Evolutionary conservation across 2,113 vertebrate genomes (phyloP).

Genomic region (Lota lota): DNA sequence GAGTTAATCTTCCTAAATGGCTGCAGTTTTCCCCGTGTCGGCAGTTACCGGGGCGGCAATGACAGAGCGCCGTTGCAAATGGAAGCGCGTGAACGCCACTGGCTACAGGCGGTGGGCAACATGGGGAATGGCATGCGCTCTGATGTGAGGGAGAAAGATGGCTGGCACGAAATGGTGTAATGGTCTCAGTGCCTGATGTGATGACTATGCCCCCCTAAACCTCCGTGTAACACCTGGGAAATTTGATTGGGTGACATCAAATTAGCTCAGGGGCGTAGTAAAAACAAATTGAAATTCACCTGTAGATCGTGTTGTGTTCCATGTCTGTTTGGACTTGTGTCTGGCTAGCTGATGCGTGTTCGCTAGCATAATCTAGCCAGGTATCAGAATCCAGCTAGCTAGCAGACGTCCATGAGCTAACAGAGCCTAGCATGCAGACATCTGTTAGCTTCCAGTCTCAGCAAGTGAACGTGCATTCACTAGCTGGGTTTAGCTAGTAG

Average conservation of each 20-base stretch:
- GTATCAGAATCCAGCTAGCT: too few relatives aligned
- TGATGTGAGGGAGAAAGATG: constrained; percentile 13
- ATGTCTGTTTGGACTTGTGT: too few relatives aligned
- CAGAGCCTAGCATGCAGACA: too few relatives aligned
- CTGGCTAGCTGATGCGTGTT: too few relatives aligned
- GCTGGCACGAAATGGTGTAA: not conserved
- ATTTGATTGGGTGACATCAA: not conserved
- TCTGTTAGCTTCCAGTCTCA: too few relatives aligned
- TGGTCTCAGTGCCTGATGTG: too few relatives aligned
- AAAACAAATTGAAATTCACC: not conserved
- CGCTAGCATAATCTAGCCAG: too few relatives aligned
- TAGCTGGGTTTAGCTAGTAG: too few relatives aligned
- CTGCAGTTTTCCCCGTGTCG: constrained; percentile 38
- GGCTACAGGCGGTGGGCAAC: constrained; percentile 22
- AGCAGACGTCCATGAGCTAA: too few relatives aligned
- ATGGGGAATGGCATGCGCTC: constrained; percentile 17
- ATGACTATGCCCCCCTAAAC: too few relatives aligned
- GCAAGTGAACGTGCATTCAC: too few relatives aligned
- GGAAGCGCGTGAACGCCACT: constrained; percentile 30
- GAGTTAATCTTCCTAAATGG: constrained; percentile 65
- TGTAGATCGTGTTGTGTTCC: constrained; percentile 10
- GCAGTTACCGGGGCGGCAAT: constrained; percentile 46
- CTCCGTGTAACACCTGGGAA: too few relatives aligned
- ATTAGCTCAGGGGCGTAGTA: not conserved
- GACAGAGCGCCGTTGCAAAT: constrained; percentile 40